Conservation (phyloP, 2,113 vertebrate species). For the Eclectus roratus region DNA sequence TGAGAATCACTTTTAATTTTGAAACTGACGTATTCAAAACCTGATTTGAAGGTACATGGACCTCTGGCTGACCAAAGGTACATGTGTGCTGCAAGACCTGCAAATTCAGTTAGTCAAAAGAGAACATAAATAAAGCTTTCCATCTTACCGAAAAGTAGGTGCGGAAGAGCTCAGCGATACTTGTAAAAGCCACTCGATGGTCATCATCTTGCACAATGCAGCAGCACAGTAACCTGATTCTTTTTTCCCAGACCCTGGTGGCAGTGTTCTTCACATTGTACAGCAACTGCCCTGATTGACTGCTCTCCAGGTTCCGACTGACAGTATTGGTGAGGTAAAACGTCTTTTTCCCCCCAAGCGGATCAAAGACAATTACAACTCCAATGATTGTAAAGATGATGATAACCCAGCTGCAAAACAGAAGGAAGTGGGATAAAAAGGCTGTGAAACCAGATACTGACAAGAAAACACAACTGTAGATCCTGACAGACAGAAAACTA, state of each 20-base stretch:
- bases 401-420: conserved; percentile 87
- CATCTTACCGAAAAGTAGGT: conserved; percentile 87
- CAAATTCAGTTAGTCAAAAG: neutral
- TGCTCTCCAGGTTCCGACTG: conserved; percentile 81
- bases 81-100: neutral
- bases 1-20: neutral
- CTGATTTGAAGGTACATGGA: neutral
- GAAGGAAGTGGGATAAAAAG: neutral
- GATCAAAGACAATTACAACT: conserved; percentile 90
- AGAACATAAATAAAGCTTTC: neutral
- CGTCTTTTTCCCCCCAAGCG: conserved; percentile 79
- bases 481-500: neutral
- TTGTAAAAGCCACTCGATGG: conserved; percentile 87
- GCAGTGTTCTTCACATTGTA: conserved; percentile 84
- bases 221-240: conserved; percentile 88
- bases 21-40: neutral
- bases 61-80: neutral
- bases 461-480: too few species aligned
- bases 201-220: conserved; percentile 90
- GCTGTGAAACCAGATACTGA: neutral
- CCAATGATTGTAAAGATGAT: conserved; percentile 82
- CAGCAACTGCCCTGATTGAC: conserved; percentile 82
- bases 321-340: neutral
- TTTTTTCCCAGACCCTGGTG: conserved; percentile 88
- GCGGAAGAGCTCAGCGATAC: conserved; percentile 87